Base-by-base conservation (phyloP, 2,888 invertebrate genomes). In the Aproaerema taeniolella region DNA sequence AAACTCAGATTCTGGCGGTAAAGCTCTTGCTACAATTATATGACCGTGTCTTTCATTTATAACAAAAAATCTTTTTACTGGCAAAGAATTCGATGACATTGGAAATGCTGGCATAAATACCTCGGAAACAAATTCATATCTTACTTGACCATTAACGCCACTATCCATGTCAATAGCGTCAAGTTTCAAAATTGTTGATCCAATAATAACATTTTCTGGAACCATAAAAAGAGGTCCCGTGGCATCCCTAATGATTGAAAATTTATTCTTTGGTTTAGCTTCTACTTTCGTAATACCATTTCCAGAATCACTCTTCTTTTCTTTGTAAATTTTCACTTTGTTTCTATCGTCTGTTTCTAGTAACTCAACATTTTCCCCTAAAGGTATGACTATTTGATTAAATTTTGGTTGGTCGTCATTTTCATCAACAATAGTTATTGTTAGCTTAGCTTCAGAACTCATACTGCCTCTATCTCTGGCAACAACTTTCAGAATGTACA, bases 391-490 rank as follows among this genome's bases (percentile, higher is more conserved):
- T 52, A 95, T 90, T 59, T 93, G 90, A 39, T 89, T 89, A 53
- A 93, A 93, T 36, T 83, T 82, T 0, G 95, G 95, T 9, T 89
- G 63, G 66, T 95, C 95, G 62, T 96, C 96, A 60, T 96, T 96
- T 59, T 92, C 91, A 64, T 96, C 96, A 2, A 91, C 88, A 14
- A 96, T 77, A 0, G 80, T 86, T 31, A 96, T 90, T 1, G 88
- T 90, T 6, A 96, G 66, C 55, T 91, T 90, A 0, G 93, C 92
- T 67, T 93, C 91, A 1, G 93, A 92, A 33, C 89, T 91, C 8
- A 95, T 69, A 30, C 94, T 93, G 5, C 94, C 94, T 63, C 88
- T 89, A 54, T 95, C 95, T 52, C 89, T 90, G 2, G 95, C 95
- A 1, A 94, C 88, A 28, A 96, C 75, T 64, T 90, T 89, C 9